Conservation (phyloP, 2,888 invertebrate genomes). For the Phlogophora meticulosa region DNA sequence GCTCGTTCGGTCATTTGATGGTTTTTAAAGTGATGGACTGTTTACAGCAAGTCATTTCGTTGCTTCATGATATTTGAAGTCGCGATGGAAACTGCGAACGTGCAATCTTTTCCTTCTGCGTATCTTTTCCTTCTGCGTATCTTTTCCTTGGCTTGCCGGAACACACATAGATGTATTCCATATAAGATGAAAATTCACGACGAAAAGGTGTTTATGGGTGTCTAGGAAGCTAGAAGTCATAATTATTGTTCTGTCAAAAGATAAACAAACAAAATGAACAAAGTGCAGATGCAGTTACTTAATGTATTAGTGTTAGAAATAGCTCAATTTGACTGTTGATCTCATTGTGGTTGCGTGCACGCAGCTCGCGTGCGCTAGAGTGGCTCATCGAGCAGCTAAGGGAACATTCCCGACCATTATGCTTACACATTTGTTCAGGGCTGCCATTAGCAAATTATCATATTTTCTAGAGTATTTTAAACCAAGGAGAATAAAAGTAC, state of each 20-base stretch:
- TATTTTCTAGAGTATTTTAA: conserved; percentile 12
- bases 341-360: conserved; percentile 56
- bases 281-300: conserved; percentile 37
- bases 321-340: conserved; percentile 64
- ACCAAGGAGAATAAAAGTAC: not conserved
- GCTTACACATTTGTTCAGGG: conserved; percentile 56
- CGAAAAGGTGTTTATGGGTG: too few relatives aligned
- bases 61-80: conserved; percentile 7
- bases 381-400: conserved; percentile 51
- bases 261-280: not conserved
- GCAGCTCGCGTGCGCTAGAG: conserved; percentile 62
- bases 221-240: too few relatives aligned
- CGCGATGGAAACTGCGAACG: not conserved
- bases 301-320: conserved; percentile 45
- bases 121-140: not conserved
- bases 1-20: conserved; percentile 66
- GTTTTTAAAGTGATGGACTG: conserved; percentile 47
- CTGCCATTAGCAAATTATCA: conserved; percentile 33
- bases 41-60: conserved; percentile 42
- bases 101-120: too few relatives aligned
- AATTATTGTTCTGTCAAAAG: not conserved
- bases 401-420: conserved; percentile 63
- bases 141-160: not conserved
- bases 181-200: too few relatives aligned
- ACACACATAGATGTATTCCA: too few relatives aligned